Percentiles rank a stretch among this genome's conserved stretches.
Conservation (phyloP, 2,888 invertebrate species). For the Pseudococcus jackbeardsleyi region DNA sequence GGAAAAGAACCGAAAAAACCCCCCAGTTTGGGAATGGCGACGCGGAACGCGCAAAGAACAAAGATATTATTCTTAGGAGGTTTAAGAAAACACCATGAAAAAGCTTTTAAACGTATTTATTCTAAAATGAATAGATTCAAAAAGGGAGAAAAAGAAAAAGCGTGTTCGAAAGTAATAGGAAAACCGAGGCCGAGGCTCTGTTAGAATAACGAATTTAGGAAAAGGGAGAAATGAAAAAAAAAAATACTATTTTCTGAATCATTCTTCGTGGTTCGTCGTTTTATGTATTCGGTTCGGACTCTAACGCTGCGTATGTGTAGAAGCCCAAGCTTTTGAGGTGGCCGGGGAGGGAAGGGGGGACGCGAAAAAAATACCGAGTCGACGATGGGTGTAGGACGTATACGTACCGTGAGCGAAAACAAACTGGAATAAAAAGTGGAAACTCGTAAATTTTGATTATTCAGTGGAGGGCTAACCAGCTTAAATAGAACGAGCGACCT, state of each 20-base stretch:
- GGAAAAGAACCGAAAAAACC: neutral
- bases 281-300: constrained; percentile 55
- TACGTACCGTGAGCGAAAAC: constrained; percentile 42
- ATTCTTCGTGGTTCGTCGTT: constrained; percentile 52
- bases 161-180: constrained; percentile 57
- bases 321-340: too few species aligned
- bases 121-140: constrained; percentile 60
- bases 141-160: constrained; percentile 58
- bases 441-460: constrained; percentile 68
- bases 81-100: constrained; percentile 56
- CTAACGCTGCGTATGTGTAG: too few species aligned
- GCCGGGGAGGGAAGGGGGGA: neutral
- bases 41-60: constrained; percentile 8
- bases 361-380: constrained; percentile 45
- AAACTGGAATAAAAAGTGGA: constrained; percentile 65
- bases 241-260: constrained; percentile 59
- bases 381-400: neutral
- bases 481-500: constrained; percentile 63
- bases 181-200: constrained; percentile 37
- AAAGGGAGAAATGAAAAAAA: constrained; percentile 52
- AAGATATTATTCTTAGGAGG: constrained; percentile 58
- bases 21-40: neutral
- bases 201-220: constrained; percentile 57
- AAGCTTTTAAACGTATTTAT: constrained; percentile 63
- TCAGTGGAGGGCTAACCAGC: constrained; percentile 67